Conservation (phyloP, 2,888 invertebrate species). For the Muscina levida region DNA sequence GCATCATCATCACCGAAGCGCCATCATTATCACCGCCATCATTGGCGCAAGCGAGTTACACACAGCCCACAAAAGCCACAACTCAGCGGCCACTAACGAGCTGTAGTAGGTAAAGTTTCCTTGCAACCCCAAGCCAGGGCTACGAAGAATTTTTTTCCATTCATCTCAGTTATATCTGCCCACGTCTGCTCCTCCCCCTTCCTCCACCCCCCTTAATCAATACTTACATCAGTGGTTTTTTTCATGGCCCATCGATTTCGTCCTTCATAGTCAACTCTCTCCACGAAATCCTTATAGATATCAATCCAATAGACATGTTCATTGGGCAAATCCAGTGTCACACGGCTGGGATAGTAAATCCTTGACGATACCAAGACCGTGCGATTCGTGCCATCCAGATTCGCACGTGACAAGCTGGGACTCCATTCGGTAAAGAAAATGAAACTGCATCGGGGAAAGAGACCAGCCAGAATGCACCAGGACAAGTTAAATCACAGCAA, state of each 20-base stretch:
- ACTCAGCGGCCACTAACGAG: slow-evolving; percentile 9
- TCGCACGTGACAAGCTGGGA: slow-evolving; percentile 83
- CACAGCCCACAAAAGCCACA: slow-evolving; percentile 9
- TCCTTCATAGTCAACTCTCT: slow-evolving; percentile 89
- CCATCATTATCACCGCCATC: background rate
- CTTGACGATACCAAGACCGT: slow-evolving; percentile 83
- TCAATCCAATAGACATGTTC: slow-evolving; percentile 90
- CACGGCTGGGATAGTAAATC: slow-evolving; percentile 89
- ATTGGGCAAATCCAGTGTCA: slow-evolving; percentile 86
- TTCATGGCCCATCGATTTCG: slow-evolving; percentile 81
- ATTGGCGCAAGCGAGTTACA: background rate
- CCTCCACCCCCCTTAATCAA: slow-evolving; percentile 5
- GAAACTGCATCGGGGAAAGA: slow-evolving; percentile 79
- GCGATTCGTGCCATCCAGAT: slow-evolving; percentile 84
- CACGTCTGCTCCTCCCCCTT: background rate
- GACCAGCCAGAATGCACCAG: slow-evolving; percentile 35
- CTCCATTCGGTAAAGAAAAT: slow-evolving; percentile 91
- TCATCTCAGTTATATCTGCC: slow-evolving; percentile 1
- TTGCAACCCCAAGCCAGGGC: background rate
- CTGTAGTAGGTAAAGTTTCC: background rate
- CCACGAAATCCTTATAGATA: slow-evolving; percentile 88
- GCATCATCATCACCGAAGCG: slow-evolving; percentile 7
- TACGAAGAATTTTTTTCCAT: background rate
- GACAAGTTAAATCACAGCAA: slow-evolving; percentile 26
- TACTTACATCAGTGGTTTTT: slow-evolving; percentile 76